Evolutionary conservation across 2,797 vertebrate genomes (phyloP), one percentile per base, ranked within the genome.

Genomic region (Ptychadena robeensis): DNA sequence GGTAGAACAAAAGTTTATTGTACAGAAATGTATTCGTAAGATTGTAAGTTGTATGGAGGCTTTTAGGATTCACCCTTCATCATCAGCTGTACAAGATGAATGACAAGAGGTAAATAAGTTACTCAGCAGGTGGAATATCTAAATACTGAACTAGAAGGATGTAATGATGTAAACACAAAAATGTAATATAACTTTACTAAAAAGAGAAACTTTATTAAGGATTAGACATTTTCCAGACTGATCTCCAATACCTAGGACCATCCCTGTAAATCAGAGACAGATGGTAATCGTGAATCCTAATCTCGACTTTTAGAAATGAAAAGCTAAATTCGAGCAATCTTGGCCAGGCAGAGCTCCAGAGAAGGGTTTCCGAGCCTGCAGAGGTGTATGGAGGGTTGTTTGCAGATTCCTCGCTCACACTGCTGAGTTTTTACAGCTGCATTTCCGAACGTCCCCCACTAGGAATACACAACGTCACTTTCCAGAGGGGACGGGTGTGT

Each of bases 371-470:
- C 35, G 31, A 70, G 61, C 10, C 14, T 32, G 68, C 25, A 25
- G 48, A 64, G 28, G 27, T 14, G 12, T 70, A 18, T 53, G 71
- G 4, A 35, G 11, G 74, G 82, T 80, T 85, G 73, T 59, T 77
- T 74, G 82, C 79, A 48, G 65, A 38, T 80, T 80, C 18, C 32
- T 67, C 1, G 31, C 75, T 67, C 31, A 64, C 40, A 53, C n/a
- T 31, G 32, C 48, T 70, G 69, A 74, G 82, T 85, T 80, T 75
- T 85, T 80, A 85, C 82, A 85, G 82, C 82, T 80, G 82, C 77
- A 73, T 32, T 80, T 70, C 67, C 77, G 18, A 68, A 27, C 75
- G 27, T 48, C 44, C 70, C 61, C 53, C 28, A 34, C 35, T 15
- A 73, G 77, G 35, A 74, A 68, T 25, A 80, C 35, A 70, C 35